Conservation (phyloP, 2,888 invertebrate species). For the Ctena decussata region DNA sequence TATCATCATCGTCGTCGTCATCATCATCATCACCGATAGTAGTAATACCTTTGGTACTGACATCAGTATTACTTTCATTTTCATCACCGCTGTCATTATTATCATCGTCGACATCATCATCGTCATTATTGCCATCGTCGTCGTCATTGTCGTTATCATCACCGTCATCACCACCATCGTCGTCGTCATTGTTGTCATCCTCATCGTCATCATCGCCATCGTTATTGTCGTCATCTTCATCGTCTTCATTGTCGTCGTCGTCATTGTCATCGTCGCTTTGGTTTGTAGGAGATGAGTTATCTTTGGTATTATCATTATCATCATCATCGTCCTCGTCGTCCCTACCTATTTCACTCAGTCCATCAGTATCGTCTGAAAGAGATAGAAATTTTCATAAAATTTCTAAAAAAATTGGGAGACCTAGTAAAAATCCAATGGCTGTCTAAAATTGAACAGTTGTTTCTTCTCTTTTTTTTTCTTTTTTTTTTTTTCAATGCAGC, state of each 20-base stretch:
- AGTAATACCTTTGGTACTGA: slow-evolving; percentile 3
- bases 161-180: neutral
- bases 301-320: neutral
- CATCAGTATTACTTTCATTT: slow-evolving; percentile 6
- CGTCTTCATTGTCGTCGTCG: slow-evolving; percentile 10
- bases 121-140: neutral
- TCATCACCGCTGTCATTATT: slow-evolving; percentile 13
- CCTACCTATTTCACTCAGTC: too few relatives aligned
- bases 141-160: slow-evolving; percentile 15
- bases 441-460: too few relatives aligned
- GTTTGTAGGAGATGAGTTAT: neutral
- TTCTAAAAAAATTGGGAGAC: too few relatives aligned
- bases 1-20: slow-evolving; percentile 24
- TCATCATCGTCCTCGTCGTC: too few relatives aligned
- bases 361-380: too few relatives aligned
- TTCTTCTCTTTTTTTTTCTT: too few relatives aligned
- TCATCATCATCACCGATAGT: neutral
- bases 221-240: slow-evolving; percentile 26
- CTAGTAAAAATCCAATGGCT: too few relatives aligned
- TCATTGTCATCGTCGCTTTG: neutral
- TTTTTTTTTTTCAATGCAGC: too few relatives aligned
- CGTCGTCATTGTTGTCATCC: slow-evolving; percentile 12
- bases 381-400: too few relatives aligned
- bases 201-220: slow-evolving; percentile 20
- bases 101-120: slow-evolving; percentile 15